Base-by-base conservation (phyloP, 2,113 vertebrate species). In the Phycodurus eques region DNA sequence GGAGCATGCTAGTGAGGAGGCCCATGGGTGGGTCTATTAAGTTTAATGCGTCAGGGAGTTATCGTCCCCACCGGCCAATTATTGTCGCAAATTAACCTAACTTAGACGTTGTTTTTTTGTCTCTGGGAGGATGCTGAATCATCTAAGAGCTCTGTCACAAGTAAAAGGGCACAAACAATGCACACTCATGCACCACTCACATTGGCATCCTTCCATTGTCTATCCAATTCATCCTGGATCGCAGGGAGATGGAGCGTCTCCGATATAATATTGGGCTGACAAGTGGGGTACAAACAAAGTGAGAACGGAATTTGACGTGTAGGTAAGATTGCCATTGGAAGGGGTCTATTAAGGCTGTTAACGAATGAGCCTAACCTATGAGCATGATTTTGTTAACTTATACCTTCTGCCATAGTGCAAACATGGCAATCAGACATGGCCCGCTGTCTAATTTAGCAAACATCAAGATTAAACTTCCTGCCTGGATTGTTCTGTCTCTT, bases 401-500 rank as follows among this genome's bases (percentile, higher is more conserved):
- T 14, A 39, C 20, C 17, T 49, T 19, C 61, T 67, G 65, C 71
- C 65, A 57, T 35, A 54, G 8, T 2, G 39, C 57, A 75, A 46
- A 47, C 4, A 54, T 57, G 14, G 39, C 11, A 66, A 33, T 69
- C 60, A 2, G 71, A 68, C 44, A 17, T 12, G n/a, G 76, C 76
- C 69, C 20, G 69, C 46, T 66, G 75, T 81, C 56, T 73, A 71
- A 75, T 72, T 68, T 27, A 33, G 61, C 66, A 63, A 70, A 67
- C 68, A 49, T 13, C 5, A 8, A n/a, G 46, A 68, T 81, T 63
- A 66, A 49, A 59, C 61, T 70, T 20, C 77, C 0, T 54, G 31
- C 51, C 43, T 20, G 56, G 54, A 83, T 80, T 66, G 75, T 82
- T 79, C 61, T 71, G 71, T 73, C 13, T 33, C 62, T 35, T 61